Evolutionary conservation across 2,797 vertebrate species (phyloP).

Genomic region (Margarornis squamiger): DNA sequence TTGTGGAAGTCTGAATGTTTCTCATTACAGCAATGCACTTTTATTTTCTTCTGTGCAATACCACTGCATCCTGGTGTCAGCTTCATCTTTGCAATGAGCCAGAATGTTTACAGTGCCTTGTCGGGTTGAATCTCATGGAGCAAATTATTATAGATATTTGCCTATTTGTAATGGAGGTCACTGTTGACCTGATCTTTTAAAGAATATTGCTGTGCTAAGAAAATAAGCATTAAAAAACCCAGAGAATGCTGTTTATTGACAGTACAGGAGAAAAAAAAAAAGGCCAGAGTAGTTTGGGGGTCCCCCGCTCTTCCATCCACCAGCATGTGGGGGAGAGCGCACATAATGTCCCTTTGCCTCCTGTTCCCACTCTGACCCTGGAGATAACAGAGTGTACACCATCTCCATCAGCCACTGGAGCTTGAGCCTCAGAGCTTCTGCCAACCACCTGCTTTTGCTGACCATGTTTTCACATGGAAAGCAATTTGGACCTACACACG

Average conservation of each 20-base stretch:
- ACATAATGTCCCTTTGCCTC: not conserved
- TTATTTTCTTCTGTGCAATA: not conserved
- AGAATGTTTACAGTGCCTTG: not conserved
- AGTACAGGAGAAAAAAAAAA: not conserved
- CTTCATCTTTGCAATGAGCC: not conserved
- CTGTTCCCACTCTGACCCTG: not conserved
- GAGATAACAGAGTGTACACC: not conserved
- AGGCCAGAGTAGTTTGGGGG: not conserved
- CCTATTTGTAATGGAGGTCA: not conserved
- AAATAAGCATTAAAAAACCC: not conserved
- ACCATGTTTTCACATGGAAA: not conserved
- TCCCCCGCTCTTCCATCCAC: not conserved
- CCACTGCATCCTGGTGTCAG: not conserved
- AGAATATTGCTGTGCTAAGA: not conserved
- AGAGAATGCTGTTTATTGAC: not conserved
- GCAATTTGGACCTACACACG: not conserved
- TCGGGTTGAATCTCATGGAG: not conserved
- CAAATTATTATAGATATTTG: not conserved
- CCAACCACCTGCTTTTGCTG: slow-evolving; percentile 63
- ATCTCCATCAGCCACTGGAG: not conserved
- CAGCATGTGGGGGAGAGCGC: accelerated
- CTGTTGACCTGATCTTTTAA: not conserved
- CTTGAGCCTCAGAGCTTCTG: not conserved
- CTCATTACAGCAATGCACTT: not conserved
- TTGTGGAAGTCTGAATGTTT: not conserved